Percentiles rank a stretch among this genome's conserved stretches.
phyloP scores from a whole-genome alignment of 2,797 vertebrate species.

The Falco columbarius region DNA sequence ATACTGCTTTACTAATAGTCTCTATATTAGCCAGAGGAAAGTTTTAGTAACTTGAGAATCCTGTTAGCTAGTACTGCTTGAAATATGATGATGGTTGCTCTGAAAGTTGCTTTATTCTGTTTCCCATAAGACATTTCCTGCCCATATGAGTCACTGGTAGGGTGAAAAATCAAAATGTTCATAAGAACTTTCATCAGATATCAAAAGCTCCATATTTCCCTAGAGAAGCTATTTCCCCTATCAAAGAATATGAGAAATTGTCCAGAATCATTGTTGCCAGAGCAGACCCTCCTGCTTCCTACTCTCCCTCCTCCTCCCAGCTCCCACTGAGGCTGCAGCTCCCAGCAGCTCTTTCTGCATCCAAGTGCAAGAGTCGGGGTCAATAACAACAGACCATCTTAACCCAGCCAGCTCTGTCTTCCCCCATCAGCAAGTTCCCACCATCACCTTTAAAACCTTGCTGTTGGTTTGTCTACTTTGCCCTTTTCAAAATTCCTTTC shows the following conservation, averaged over 20 bases:
- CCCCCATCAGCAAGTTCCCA: neutral
- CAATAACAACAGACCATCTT: neutral
- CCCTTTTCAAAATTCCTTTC: neutral
- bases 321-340: neutral
- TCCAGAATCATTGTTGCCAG: slow-evolving; percentile 37
- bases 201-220: slow-evolving; percentile 18
- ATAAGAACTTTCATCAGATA: slow-evolving; percentile 34
- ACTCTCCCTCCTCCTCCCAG: neutral
- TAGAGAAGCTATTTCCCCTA: slow-evolving; percentile 16
- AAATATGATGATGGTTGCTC: neutral
- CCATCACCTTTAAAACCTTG: neutral
- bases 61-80: neutral
- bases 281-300: neutral
- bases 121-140: slow-evolving; percentile 41
- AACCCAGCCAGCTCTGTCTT: neutral
- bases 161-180: slow-evolving; percentile 50
- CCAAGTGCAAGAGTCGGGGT: neutral
- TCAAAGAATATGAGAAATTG: slow-evolving; percentile 48
- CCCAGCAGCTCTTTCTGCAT: neutral
- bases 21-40: slow-evolving; percentile 13
- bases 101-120: slow-evolving; percentile 41
- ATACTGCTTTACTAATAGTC: slow-evolving; percentile 26
- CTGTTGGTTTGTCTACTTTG: neutral
- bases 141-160: slow-evolving; percentile 5
- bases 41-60: slow-evolving; percentile 53